These are phyloP conservation scores for Melinaea menophilus DNA, from an alignment of 2,888 invertebrate genomes.

Conservation along the genomic window DNA sequence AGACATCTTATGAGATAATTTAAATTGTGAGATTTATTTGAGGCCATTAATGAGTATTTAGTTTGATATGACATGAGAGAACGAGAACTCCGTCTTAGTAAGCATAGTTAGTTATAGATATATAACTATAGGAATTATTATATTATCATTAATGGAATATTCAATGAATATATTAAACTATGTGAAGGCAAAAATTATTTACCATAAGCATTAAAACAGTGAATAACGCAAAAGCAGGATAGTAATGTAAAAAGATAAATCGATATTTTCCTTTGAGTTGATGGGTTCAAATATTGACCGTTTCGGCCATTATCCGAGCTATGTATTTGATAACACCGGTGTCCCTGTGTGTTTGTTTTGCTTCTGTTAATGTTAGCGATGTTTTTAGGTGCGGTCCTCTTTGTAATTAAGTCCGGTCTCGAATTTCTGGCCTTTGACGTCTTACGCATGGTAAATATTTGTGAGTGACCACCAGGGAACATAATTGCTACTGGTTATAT, in stretches of 20 bases:
- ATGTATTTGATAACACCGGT: constrained; percentile 56
- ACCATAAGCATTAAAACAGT: too few relatives aligned
- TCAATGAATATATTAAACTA: too few relatives aligned
- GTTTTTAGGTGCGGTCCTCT: constrained; percentile 27
- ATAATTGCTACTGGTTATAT: constrained; percentile 15
- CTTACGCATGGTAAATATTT: constrained; percentile 26
- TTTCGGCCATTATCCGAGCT: constrained; percentile 63
- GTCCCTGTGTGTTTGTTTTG: constrained; percentile 46
- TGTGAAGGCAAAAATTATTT: too few relatives aligned
- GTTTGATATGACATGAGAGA: too few relatives aligned
- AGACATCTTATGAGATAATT: constrained; percentile 4
- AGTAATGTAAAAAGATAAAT: constrained; percentile 4
- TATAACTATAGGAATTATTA: too few relatives aligned
- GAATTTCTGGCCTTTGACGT: constrained; percentile 24
- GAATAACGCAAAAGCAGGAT: not conserved
- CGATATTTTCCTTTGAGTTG: constrained; percentile 36
- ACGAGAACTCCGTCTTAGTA: too few relatives aligned
- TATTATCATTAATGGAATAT: too few relatives aligned
- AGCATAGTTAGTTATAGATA: too few relatives aligned
- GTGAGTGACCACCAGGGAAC: constrained; percentile 23
- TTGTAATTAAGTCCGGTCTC: constrained; percentile 30
- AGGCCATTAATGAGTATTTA: too few relatives aligned
- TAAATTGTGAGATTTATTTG: not conserved
- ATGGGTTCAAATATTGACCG: constrained; percentile 76
- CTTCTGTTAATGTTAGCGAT: constrained; percentile 22